Base-by-base conservation (phyloP, 1,140 invertebrate genomes). In the Drosophila auraria region DNA sequence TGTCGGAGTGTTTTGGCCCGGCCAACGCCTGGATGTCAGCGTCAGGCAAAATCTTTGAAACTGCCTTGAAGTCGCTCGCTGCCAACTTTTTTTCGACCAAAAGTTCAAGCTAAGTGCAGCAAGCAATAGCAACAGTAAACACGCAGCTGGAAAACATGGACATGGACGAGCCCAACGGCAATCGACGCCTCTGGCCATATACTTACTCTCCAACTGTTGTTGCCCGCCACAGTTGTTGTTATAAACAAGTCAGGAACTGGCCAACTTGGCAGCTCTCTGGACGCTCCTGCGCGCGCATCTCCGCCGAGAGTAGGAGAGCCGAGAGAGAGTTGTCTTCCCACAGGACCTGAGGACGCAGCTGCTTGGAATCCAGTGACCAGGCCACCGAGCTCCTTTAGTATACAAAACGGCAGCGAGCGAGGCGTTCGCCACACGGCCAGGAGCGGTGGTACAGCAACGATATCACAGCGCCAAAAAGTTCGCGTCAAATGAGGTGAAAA, bases 31-130 rank as follows among this genome's bases (percentile, higher is more conserved):
- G 66, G 65, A 65, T 79, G 81, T 79, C 65, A 86, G 71, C 59
- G 71, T 70, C 56, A 42, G 76, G 44, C 62, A 20, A 87, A 83
- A 71, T 78, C 78, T 75, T 73, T 64, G n/a, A 45, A 76, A 90
- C 81, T 84, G 83, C 81, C 86, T 87, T 79, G 86, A 79, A 75
- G 73, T 84, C 69, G 74, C 61, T 57, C 49, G 50, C 69, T 86
- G 82, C 82, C 82, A 86, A 86, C 70, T 79, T 84, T 84, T 81
- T 84, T 84, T 69, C 12, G 56, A 60, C 45, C 47, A 23, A 82
- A 87, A 87, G 80, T 87, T 87, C 72, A 87, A 65, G 71, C 76
- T 64, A 87, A 87, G 80, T 87, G 71, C 83, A 82, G 62, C 58
- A 65, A 20, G 78, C 51, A 83, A 27, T 64, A 80, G 58, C 73